Evolutionary conservation across 1,140 invertebrate species (phyloP).

Genomic region (Drosophila guanche): DNA sequence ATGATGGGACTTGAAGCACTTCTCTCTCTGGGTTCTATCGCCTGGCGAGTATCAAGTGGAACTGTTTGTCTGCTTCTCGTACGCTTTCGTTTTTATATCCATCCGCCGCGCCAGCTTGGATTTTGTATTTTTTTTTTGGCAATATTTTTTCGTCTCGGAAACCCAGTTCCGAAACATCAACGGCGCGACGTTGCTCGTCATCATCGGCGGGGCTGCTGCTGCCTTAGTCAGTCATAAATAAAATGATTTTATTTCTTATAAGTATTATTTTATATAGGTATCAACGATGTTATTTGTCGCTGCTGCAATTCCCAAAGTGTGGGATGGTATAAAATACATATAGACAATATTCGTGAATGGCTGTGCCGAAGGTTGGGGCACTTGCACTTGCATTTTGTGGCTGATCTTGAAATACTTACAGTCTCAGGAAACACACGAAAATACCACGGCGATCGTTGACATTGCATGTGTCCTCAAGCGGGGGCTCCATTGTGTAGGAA

Average conservation of each 20-base stretch:
- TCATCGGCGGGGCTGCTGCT: slow-evolving; percentile 14
- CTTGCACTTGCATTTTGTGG: slow-evolving; percentile 51
- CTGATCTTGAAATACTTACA: slow-evolving; percentile 57
- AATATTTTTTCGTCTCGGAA: slow-evolving; percentile 52
- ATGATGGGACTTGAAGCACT: slow-evolving; percentile 2
- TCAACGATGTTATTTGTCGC: slow-evolving; percentile 60
- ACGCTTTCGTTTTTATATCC: slow-evolving; percentile 79
- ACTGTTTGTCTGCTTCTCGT: slow-evolving; percentile 65
- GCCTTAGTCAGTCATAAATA: slow-evolving; percentile 76
- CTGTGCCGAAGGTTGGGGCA: slow-evolving; percentile 70
- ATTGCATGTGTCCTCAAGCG: slow-evolving; percentile 12
- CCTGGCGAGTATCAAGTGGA: slow-evolving; percentile 35
- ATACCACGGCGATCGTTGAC: slow-evolving; percentile 56
- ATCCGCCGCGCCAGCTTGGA: slow-evolving; percentile 46
- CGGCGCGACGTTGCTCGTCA: slow-evolving; percentile 39
- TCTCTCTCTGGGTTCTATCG: slow-evolving; percentile 61
- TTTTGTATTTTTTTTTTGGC: slow-evolving; percentile 32
- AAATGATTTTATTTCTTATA: slow-evolving; percentile 79
- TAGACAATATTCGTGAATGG: slow-evolving; percentile 44
- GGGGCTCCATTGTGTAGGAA: slow-evolving; percentile 1
- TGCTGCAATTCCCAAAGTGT: slow-evolving; percentile 63
- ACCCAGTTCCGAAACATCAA: slow-evolving; percentile 50
- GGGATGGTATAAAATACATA: slow-evolving; percentile 41
- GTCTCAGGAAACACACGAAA: slow-evolving; percentile 32
- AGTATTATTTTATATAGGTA: slow-evolving; percentile 69